A percentile compares a stretch with the other conserved stretches of the same genome.
These are phyloP conservation scores for Chrysaora quinquecirrha DNA, from an alignment of 30 jellyfish, hydroid and myxozoan genomes.

Conservation along the genomic window DNA sequence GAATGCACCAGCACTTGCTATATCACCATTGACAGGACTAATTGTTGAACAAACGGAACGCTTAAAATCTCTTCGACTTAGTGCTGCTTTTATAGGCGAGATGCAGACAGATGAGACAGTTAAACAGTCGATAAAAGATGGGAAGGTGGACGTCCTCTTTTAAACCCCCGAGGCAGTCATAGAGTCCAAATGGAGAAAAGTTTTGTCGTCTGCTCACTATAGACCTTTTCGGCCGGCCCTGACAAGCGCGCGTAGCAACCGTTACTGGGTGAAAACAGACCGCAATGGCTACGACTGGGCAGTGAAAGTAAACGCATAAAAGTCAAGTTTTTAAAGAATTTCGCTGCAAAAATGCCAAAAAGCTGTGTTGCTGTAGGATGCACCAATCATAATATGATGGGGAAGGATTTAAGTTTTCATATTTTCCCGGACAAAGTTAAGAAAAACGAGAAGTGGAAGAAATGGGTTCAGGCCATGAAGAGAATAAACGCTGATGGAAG, in stretches of 20 bases:
- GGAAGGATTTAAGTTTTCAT: constrained; percentile 32
- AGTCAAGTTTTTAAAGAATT: not conserved
- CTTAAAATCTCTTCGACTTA: too few relatives aligned
- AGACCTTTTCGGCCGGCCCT: constrained; percentile 51
- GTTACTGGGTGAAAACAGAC: constrained; percentile 30
- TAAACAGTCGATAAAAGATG: too few relatives aligned
- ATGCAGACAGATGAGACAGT: too few relatives aligned
- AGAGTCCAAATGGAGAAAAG: too few relatives aligned
- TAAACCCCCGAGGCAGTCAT: too few relatives aligned
- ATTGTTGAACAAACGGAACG: too few relatives aligned
- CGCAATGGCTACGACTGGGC: constrained; percentile 3
- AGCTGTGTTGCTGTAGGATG: constrained; percentile 45
- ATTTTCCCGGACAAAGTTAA: constrained; percentile 11
- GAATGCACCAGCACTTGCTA: too few relatives aligned
- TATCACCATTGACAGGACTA: too few relatives aligned
- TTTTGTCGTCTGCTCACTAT: too few relatives aligned
- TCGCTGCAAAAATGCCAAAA: constrained; percentile 22
- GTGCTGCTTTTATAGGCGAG: too few relatives aligned
- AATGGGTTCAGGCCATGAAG: constrained; percentile 49
- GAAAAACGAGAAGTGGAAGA: constrained; percentile 25
- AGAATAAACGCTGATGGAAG: constrained; percentile 32
- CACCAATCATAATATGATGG: constrained; percentile 39
- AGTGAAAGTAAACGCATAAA: not conserved
- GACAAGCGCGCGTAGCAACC: constrained; percentile 59
- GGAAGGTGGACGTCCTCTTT: too few relatives aligned